Percentiles rank a stretch among this genome's conserved stretches.
These are phyloP conservation scores for Caenorhabditis panamensis DNA, from an alignment of 2,888 invertebrate genomes.

Conservation along the genomic window DNA sequence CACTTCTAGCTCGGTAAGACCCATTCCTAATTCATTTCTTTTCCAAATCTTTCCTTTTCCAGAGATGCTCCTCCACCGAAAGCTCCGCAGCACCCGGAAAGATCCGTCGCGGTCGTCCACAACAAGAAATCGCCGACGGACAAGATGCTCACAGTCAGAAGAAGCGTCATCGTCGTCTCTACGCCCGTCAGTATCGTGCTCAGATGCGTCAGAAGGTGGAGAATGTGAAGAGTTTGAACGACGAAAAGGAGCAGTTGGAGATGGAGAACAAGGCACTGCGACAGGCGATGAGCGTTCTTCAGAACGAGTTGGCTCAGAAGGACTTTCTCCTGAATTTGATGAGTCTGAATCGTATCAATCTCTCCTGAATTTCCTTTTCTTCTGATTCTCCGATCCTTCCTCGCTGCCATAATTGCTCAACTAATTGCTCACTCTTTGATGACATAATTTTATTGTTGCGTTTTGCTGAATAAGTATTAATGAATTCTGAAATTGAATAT, in stretches of 20 bases:
- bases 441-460: constrained; percentile 47
- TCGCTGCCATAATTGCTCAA: constrained; percentile 16
- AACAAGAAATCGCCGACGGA: constrained; percentile 70
- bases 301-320: constrained; percentile 46
- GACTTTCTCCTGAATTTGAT: constrained; percentile 49
- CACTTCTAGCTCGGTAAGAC: constrained; percentile 53
- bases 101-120: constrained; percentile 69
- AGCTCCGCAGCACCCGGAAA: constrained; percentile 39
- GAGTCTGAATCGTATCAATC: constrained; percentile 32
- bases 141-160: constrained; percentile 71
- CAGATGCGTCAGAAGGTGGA: constrained; percentile 72
- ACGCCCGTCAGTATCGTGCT: constrained; percentile 69
- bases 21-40: not conserved
- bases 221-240: constrained; percentile 64
- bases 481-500: constrained; percentile 30
- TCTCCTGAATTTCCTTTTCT: constrained; percentile 12
- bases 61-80: constrained; percentile 60
- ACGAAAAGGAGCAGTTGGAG: constrained; percentile 62
- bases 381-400: not conserved
- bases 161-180: constrained; percentile 66
- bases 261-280: constrained; percentile 46
- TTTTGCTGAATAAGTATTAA: constrained; percentile 34
- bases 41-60: constrained; percentile 11
- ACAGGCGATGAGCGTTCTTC: constrained; percentile 31
- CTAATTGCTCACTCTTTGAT: constrained; percentile 27